Base-by-base conservation (phyloP, 2,888 invertebrate species). In the Physocephala rufipes region DNA sequence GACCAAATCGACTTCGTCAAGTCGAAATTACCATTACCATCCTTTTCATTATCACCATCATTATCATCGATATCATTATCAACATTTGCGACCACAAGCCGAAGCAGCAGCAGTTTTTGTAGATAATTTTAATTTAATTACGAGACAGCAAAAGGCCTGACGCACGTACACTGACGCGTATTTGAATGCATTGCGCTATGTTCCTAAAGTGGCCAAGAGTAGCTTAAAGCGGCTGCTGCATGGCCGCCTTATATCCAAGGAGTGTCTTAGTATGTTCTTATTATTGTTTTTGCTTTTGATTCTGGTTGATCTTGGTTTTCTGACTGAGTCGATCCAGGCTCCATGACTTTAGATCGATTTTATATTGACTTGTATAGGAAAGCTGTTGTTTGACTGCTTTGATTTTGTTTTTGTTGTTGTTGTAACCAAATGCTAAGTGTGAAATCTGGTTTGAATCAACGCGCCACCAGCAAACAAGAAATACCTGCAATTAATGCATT, bases 381-480 rank as follows among this genome's bases (percentile, higher is more conserved):
- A 58, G 36, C 36, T 36, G 36, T 36, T 36, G 36, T 36, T 36
- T 36, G 4, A 9, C 9, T 36, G 36, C 9, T 36, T 36, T 36
- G 36, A 7, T 36, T 4, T 36, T 36, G 36, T 36, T 36, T 4
- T 36, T 36, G 36, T 36, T 36, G 36, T 36, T 36, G 36, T 36
- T 36, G 36, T 36, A 36, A 36, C 36, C 36, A 36, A 36, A 9
- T 9, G 9, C 36, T 36, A 36, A 36, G 9, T 36, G 5, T 30
- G 7, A 28, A 65, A 65, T 65, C 65, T 19, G 65, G 59, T 47
- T 67, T 67, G 16, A 58, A 58, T 67, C 55, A 51, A 47, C 24
- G 47, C 45, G 43, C 19, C 49, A 45, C 19, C 43, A 43, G 43
- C 36, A 21, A 24, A 2, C 21, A 28, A 47, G 47, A 36, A 36